Evolutionary conservation across 2,113 vertebrate species (phyloP), one percentile per base, ranked within the genome.

Genomic region (Nibea coibor): DNA sequence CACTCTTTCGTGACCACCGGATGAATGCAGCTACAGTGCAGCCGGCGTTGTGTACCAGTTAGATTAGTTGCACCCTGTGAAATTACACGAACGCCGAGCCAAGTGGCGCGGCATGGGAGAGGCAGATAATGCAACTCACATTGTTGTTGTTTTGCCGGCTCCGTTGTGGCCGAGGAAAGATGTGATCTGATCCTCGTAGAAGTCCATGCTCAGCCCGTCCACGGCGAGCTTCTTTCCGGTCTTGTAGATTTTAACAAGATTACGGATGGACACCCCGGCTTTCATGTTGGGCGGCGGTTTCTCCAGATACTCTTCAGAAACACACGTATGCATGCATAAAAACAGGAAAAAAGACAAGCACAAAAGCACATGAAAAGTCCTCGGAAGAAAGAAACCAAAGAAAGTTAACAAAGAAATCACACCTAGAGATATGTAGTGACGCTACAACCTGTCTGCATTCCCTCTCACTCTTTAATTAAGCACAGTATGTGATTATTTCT

Each of bases 81-180:
- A 83, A 83, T 80, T 19, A 80, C 82, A 84, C 11, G 35, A 64
- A 74, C 51, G 31, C 7, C 7, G 62, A 78, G 68, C 67, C 65
- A 59, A 85, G 66, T 59, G 66, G 51, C 57, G 43, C 62, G 57
- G 43, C 43, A 75, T 51, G 66, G n/a, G 6, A 31, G 53, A 68
- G 58, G 54, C 0, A 57, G 47, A 70, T 65, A 71, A 66, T 2
- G 24, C 17, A 5, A 79, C 97, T 97, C 95, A 98, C 98, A 99
- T 99, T 19, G 98, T 99, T 62, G 98, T 99, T 1, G 98, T 99
- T 94, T 99, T 99, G 15, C 98, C 98, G 0, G 98, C 98, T 90
- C 98, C 98, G 7, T 99, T 99, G 90, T 99, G 98, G 66, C 98
- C 98, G n/a, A 99, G 91, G 76, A 99, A 99, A 2, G 98, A 99